Evolutionary conservation across 2,113 vertebrate genomes (phyloP).

Genomic region (Epinephelus moara): DNA sequence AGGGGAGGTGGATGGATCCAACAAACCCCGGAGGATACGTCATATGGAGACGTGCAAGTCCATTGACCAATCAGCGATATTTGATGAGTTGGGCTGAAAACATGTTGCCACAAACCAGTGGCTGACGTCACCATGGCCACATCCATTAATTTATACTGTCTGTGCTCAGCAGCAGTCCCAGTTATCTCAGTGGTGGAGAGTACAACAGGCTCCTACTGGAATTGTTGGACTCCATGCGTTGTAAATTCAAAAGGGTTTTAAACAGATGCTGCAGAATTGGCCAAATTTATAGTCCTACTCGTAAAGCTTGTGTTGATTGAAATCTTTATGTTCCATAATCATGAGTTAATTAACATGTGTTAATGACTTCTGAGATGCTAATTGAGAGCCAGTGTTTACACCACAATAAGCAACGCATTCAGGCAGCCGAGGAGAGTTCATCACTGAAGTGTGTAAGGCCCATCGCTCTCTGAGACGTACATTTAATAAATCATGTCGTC

Average conservation of each 20-base stretch:
- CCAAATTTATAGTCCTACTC: slow-evolving; percentile 31
- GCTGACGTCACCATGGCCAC: too few species aligned
- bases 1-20: too few species aligned
- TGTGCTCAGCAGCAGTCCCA: not conserved
- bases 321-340: slow-evolving; percentile 67
- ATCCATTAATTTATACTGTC: too few species aligned
- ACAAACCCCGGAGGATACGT: too few species aligned
- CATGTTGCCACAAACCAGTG: too few species aligned
- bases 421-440: slow-evolving; percentile 33
- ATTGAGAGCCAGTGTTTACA: slow-evolving; percentile 62
- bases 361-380: slow-evolving; percentile 70
- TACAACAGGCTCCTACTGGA: slow-evolving; percentile 58
- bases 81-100: too few species aligned
- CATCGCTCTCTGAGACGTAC: slow-evolving; percentile 40
- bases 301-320: slow-evolving; percentile 58
- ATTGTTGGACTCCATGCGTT: slow-evolving; percentile 37
- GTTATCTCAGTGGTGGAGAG: not conserved
- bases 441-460: slow-evolving; percentile 35
- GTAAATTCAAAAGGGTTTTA: slow-evolving; percentile 15
- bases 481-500: slow-evolving; percentile 85
- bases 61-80: too few species aligned
- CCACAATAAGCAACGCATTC: slow-evolving; percentile 54
- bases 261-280: slow-evolving; percentile 39
- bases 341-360: slow-evolving; percentile 74
- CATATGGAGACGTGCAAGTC: too few species aligned